phyloP scores from a whole-genome alignment of 1,140 invertebrate species.

The Cydia pomonella region DNA sequence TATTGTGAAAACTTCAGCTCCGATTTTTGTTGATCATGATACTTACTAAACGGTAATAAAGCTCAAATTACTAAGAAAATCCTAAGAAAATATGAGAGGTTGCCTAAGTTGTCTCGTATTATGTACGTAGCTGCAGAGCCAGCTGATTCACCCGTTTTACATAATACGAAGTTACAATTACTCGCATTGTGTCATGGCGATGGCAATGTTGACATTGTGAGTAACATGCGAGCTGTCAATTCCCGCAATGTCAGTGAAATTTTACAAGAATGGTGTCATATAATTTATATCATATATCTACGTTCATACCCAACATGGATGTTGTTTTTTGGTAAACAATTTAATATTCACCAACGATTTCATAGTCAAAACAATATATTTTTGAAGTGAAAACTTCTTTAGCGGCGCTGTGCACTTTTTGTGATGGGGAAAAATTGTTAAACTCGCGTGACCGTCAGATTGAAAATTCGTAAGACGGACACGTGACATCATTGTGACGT shows the following conservation, averaged over 20 bases:
- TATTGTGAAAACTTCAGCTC: not conserved
- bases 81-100: not conserved
- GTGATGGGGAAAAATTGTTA: too few species aligned
- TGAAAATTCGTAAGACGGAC: too few species aligned
- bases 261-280: not conserved
- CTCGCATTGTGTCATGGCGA: not conserved
- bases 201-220: conserved; percentile 3
- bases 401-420: too few species aligned
- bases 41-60: not conserved
- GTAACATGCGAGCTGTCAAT: not conserved
- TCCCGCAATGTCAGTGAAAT: not conserved
- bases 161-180: conserved; percentile 4
- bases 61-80: not conserved
- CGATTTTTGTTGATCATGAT: too few species aligned
- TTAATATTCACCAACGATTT: too few species aligned
- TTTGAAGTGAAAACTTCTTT: too few species aligned
- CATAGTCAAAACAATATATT: too few species aligned
- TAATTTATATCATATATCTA: too few species aligned
- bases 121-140: not conserved
- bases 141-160: not conserved
- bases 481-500: too few species aligned
- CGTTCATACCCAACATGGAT: too few species aligned
- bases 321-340: too few species aligned
- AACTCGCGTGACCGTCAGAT: too few species aligned
- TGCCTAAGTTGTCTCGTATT: not conserved